Conservation (phyloP, 2,797 vertebrate genomes). For the Chiroxiphia lanceolata region DNA sequence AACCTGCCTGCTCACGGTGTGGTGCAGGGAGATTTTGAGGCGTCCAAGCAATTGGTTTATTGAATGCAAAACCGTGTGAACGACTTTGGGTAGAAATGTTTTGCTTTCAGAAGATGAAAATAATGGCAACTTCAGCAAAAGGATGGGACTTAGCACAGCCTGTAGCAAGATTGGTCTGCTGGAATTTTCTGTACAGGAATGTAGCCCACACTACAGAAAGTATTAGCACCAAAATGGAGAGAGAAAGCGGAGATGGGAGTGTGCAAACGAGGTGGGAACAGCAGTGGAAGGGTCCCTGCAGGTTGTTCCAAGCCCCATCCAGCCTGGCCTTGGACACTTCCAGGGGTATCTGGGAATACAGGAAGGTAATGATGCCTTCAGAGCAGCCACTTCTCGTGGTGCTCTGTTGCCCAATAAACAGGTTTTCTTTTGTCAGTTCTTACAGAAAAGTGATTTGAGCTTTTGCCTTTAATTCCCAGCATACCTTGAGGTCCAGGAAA, state of each 20-base stretch:
- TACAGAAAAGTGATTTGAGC: background rate
- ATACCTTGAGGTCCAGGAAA: background rate
- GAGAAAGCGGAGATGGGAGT: background rate
- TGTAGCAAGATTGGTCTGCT: background rate
- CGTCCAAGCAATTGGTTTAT: background rate
- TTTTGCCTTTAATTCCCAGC: background rate
- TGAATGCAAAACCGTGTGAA: background rate
- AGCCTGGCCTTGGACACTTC: background rate
- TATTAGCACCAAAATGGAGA: background rate
- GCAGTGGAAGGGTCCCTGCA: background rate
- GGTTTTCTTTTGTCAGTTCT: background rate
- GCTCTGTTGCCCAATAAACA: background rate
- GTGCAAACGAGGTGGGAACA: background rate
- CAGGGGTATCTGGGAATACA: background rate
- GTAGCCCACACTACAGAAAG: background rate
- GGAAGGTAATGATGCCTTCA: background rate
- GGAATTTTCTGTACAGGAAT: background rate
- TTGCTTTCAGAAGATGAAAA: background rate
- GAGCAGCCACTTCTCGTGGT: fast-evolving
- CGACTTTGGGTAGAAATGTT: background rate
- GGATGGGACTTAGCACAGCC: background rate
- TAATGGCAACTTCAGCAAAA: background rate
- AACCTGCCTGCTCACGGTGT: background rate
- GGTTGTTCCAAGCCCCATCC: background rate
- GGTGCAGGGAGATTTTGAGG: background rate